These are phyloP conservation scores for Tadarida brasiliensis DNA, from an alignment of 2,797 vertebrate genomes.

Conservation along the genomic window DNA sequence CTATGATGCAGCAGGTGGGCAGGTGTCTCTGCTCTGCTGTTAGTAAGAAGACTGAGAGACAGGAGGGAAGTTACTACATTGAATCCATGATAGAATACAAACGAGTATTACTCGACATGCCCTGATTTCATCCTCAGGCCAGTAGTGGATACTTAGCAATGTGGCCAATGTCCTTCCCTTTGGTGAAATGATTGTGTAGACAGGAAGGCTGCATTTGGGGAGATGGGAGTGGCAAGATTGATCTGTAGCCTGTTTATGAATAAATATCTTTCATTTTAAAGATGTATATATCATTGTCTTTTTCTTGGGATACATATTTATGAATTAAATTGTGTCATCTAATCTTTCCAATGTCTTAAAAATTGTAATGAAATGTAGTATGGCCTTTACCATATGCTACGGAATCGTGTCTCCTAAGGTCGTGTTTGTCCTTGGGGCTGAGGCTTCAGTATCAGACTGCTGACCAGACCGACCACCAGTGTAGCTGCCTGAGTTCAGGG, in stretches of 20 bases:
- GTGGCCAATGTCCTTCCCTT: not conserved
- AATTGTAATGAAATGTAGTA: too few relatives aligned
- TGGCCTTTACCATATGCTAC: not conserved
- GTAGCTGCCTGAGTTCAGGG: not conserved
- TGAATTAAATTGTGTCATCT: conserved; percentile 4
- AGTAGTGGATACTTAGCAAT: not conserved
- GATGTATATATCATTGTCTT: not conserved
- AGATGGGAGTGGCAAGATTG: not conserved
- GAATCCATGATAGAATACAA: not conserved
- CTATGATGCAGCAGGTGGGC: not conserved
- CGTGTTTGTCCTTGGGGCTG: not conserved
- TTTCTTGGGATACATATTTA: not conserved
- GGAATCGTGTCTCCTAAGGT: not conserved
- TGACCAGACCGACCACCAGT: not conserved
- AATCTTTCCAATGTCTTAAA: too few relatives aligned
- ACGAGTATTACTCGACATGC: not conserved
- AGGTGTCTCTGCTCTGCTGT: not conserved
- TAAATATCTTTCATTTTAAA: conserved; percentile 40
- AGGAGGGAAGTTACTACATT: not conserved
- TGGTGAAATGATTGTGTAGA: conserved; percentile 6
- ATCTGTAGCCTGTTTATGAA: not conserved
- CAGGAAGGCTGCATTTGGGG: not conserved
- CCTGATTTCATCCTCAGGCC: not conserved
- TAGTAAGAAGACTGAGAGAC: not conserved
- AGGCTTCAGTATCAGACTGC: not conserved